Percentiles rank a stretch among this genome's conserved stretches.
Evolutionary conservation across 2,888 invertebrate species (phyloP).

Genomic region (Ormyrus rosae): DNA sequence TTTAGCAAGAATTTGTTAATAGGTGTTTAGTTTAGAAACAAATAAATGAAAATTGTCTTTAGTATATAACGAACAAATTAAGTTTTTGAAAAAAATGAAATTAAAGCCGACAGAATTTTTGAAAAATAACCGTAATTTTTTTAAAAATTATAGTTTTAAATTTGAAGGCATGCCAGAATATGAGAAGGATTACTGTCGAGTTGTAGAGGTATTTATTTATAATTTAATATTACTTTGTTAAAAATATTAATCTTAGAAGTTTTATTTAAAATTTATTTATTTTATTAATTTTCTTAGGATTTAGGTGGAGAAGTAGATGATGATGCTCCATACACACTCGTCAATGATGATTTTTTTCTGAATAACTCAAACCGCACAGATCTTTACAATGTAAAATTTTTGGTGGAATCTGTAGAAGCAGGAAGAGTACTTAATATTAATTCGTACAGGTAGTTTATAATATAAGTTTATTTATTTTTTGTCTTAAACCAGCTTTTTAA

Average conservation of each 20-base stretch:
- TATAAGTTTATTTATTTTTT: no score
- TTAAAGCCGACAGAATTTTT: not conserved
- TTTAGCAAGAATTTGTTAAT: no score
- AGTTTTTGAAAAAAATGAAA: not conserved
- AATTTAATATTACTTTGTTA: not conserved
- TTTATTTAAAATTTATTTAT: not conserved
- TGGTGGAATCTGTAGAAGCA: constrained; percentile 15
- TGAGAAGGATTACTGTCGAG: not conserved
- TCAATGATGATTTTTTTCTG: not conserved
- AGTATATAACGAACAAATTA: no score
- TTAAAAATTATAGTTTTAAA: constrained; percentile 24
- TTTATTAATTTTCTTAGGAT: constrained; percentile 20
- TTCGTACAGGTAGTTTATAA: constrained; percentile 22
- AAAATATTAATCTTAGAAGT: no score
- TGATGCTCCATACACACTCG: constrained; percentile 9
- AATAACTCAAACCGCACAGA: not conserved
- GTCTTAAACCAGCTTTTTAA: no score
- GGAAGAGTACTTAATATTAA: constrained; percentile 3
- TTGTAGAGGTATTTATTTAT: constrained; percentile 26
- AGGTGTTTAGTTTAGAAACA: no score
- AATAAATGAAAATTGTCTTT: no score
- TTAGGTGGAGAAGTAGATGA: constrained; percentile 30
- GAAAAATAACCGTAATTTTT: not conserved
- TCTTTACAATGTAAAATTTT: constrained; percentile 24
- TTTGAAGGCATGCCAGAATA: constrained; percentile 3